These are phyloP conservation scores for Parasteatoda lunata DNA, from an alignment of 2,888 invertebrate genomes.

Conservation along the genomic window DNA sequence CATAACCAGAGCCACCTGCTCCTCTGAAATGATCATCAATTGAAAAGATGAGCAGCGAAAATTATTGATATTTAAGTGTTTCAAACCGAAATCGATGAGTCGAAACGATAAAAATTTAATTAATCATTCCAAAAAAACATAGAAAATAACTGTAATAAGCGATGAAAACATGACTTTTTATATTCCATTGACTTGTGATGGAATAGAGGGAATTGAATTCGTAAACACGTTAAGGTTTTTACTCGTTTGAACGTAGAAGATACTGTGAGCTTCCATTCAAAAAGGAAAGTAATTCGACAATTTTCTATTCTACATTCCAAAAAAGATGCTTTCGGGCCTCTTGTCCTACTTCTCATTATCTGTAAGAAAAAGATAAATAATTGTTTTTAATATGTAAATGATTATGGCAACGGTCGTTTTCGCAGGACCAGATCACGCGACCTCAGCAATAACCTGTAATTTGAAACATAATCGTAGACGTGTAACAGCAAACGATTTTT, in stretches of 20 bases:
- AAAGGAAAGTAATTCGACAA: conserved; percentile 26
- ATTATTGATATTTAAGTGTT: neutral
- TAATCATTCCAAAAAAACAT: conserved; percentile 6
- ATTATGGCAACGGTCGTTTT: conserved; percentile 25
- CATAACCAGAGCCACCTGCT: too few relatives aligned
- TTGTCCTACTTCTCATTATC: conserved; percentile 9
- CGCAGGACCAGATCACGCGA: conserved; percentile 41
- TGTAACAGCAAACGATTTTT: conserved; percentile 35
- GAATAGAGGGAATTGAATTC: neutral
- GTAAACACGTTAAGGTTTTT: conserved; percentile 5
- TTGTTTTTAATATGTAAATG: conserved; percentile 68
- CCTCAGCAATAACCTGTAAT: conserved; percentile 56
- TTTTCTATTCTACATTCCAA: conserved; percentile 21
- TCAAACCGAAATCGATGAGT: neutral
- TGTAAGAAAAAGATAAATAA: conserved; percentile 31
- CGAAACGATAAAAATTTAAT: conserved; percentile 38
- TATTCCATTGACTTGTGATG: neutral
- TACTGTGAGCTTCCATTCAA: neutral
- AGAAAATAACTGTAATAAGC: conserved; percentile 17
- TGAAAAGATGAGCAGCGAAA: neutral
- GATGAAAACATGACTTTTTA: conserved; percentile 2
- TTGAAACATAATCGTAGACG: conserved; percentile 60
- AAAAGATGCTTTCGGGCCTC: conserved; percentile 23
- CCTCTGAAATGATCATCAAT: too few relatives aligned
- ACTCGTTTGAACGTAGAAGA: neutral